Conservation (phyloP, 2,888 invertebrate species). For the Ischnus inquisitorius region DNA sequence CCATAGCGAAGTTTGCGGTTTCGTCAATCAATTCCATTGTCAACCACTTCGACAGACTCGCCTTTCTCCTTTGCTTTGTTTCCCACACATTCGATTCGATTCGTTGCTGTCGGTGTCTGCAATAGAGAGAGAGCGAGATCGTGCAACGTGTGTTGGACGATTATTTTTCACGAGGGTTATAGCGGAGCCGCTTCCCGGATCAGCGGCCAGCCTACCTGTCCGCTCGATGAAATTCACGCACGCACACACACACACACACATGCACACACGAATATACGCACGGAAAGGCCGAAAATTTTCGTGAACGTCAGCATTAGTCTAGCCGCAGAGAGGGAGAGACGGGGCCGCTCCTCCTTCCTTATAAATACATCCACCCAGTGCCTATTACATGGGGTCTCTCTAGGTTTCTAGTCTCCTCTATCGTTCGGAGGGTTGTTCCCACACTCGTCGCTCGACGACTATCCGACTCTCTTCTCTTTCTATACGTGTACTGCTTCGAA, state of each 20-base stretch:
- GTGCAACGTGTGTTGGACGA: conserved; percentile 55
- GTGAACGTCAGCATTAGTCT: conserved; percentile 56
- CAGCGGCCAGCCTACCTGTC: conserved; percentile 7
- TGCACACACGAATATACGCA: background rate
- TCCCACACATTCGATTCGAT: conserved; percentile 49
- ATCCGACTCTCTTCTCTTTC: conserved; percentile 30
- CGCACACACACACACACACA: background rate
- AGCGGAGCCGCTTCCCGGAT: conserved; percentile 40
- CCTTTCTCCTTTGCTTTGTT: conserved; percentile 53
- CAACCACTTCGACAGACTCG: background rate
- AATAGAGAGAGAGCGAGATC: conserved; percentile 16
- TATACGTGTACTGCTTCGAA: conserved; percentile 52
- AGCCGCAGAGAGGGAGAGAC: conserved; percentile 34
- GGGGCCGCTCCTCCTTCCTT: conserved; percentile 47
- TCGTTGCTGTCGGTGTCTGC: conserved; percentile 17
- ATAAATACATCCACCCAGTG: conserved; percentile 54
- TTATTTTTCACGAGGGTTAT: conserved; percentile 59
- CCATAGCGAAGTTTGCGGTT: background rate
- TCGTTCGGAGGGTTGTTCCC: conserved; percentile 65
- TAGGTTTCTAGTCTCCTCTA: conserved; percentile 12
- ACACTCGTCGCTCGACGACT: conserved; percentile 65
- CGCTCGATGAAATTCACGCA: conserved; percentile 55
- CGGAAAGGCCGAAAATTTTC: conserved; percentile 29
- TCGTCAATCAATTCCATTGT: too few species aligned
- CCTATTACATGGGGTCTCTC: conserved; percentile 45